phyloP scores from a whole-genome alignment of 1,140 invertebrate species.

The Adoxophyes honmai region DNA sequence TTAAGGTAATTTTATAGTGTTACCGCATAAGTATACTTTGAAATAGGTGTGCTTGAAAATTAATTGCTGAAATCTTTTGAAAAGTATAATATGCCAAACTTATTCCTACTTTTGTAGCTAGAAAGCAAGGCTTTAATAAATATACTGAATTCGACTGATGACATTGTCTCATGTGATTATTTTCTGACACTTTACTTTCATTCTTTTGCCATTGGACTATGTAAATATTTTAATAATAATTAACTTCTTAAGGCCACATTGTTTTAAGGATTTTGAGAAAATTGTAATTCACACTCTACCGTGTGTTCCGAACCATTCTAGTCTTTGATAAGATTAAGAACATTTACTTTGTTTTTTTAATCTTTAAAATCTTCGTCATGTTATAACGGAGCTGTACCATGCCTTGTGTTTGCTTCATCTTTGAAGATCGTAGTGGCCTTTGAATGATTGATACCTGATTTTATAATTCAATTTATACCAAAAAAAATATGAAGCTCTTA shows the following conservation, averaged over 20 bases:
- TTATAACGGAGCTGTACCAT: background rate
- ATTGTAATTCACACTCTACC: slow-evolving; percentile 16
- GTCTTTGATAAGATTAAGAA: slow-evolving; percentile 47
- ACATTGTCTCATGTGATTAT: slow-evolving; percentile 17
- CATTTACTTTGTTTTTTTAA: slow-evolving; percentile 9
- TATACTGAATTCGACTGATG: slow-evolving; percentile 50
- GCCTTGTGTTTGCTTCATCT: slow-evolving; percentile 10
- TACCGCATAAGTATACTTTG: slow-evolving; percentile 52
- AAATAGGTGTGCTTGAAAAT: slow-evolving; percentile 49
- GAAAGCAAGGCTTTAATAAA: slow-evolving; percentile 60
- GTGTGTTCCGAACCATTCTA: slow-evolving; percentile 57
- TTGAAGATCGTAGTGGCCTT: slow-evolving; percentile 38
- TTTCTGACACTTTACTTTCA: slow-evolving; percentile 12
- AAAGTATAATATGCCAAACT: slow-evolving; percentile 55
- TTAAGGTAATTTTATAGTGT: slow-evolving; percentile 49
- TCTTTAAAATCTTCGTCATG: background rate
- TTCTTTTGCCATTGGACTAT: slow-evolving; percentile 46
- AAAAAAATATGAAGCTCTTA: slow-evolving; percentile 69
- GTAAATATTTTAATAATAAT: slow-evolving; percentile 57
- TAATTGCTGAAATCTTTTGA: slow-evolving; percentile 28
- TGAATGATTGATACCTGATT: slow-evolving; percentile 67
- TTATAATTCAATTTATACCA: slow-evolving; percentile 74
- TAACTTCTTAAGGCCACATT: slow-evolving; percentile 44
- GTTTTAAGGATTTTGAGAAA: slow-evolving; percentile 25
- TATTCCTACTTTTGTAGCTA: slow-evolving; percentile 56